Conservation (phyloP, 2,113 vertebrate genomes). For the Odobenus rosmarus region DNA sequence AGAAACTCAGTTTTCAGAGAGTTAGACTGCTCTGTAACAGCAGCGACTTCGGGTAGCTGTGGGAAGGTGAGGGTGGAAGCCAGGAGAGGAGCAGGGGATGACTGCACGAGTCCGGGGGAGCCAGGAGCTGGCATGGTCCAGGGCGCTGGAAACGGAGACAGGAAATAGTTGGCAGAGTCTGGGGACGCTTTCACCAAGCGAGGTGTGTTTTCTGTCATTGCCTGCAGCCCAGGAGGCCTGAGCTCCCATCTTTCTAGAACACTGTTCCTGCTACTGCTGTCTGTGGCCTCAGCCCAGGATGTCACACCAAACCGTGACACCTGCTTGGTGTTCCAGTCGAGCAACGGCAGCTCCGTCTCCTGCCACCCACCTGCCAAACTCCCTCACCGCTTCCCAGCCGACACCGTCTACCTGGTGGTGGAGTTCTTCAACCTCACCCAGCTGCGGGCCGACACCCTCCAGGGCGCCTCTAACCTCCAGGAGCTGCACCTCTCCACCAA, state of each 20-base stretch:
- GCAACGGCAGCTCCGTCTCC: slow-evolving; percentile 80
- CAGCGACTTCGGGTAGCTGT: neutral
- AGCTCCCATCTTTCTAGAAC: neutral
- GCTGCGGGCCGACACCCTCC: slow-evolving; percentile 80
- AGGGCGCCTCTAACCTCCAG: slow-evolving; percentile 76
- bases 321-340: slow-evolving; percentile 83
- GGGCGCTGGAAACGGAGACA: no score
- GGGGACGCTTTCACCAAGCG: neutral
- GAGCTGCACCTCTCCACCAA: slow-evolving; percentile 92
- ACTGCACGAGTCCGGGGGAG: neutral
- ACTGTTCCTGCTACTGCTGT: slow-evolving; percentile 23
- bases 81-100: neutral
- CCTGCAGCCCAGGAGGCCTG: neutral
- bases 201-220: neutral
- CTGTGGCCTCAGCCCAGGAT: neutral
- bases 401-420: slow-evolving; percentile 84
- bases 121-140: neutral
- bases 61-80: no score
- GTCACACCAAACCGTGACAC: slow-evolving; percentile 64
- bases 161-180: no score
- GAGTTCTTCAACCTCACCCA: slow-evolving; percentile 89
- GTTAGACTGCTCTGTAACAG: neutral
- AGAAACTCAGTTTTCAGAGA: neutral
- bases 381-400: slow-evolving; percentile 80
- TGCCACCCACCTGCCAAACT: slow-evolving; percentile 81